Conservation (phyloP, 2,888 invertebrate genomes). For the Drosophila paranaensis region DNA sequence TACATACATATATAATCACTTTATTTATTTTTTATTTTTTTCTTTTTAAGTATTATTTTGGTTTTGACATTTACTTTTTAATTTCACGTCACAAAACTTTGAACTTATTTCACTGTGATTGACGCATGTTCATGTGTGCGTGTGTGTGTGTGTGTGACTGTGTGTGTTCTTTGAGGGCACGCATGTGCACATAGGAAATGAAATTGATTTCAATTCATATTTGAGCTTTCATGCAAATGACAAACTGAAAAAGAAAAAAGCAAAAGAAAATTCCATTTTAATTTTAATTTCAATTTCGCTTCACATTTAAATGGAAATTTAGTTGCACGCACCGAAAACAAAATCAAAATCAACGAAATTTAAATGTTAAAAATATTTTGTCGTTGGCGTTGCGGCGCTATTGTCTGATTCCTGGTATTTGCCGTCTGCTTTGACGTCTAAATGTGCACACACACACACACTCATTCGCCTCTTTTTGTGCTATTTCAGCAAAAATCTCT, state of each 20-base stretch:
- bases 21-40: neutral
- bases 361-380: slow-evolving; percentile 58
- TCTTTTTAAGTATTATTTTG: slow-evolving; percentile 4
- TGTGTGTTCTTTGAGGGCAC: slow-evolving; percentile 21
- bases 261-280: neutral
- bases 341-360: slow-evolving; percentile 30
- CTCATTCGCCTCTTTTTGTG: slow-evolving; percentile 36
- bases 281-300: neutral
- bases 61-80: slow-evolving; percentile 20
- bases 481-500: slow-evolving; percentile 59
- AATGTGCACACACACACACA: slow-evolving; percentile 10
- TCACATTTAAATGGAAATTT: neutral
- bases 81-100: slow-evolving; percentile 30
- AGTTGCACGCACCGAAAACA: slow-evolving; percentile 3
- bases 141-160: slow-evolving; percentile 1
- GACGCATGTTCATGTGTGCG: slow-evolving; percentile 18
- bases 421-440: slow-evolving; percentile 20
- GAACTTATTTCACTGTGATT: slow-evolving; percentile 42
- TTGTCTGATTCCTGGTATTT: slow-evolving; percentile 53
- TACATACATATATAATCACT: neutral
- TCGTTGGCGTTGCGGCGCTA: slow-evolving; percentile 42
- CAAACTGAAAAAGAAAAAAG: slow-evolving; percentile 27
- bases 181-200: slow-evolving; percentile 26
- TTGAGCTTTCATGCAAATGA: slow-evolving; percentile 18
- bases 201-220: slow-evolving; percentile 24